These are phyloP conservation scores for Mionectes macconnelli DNA, from an alignment of 2,113 vertebrate species.

Conservation along the genomic window DNA sequence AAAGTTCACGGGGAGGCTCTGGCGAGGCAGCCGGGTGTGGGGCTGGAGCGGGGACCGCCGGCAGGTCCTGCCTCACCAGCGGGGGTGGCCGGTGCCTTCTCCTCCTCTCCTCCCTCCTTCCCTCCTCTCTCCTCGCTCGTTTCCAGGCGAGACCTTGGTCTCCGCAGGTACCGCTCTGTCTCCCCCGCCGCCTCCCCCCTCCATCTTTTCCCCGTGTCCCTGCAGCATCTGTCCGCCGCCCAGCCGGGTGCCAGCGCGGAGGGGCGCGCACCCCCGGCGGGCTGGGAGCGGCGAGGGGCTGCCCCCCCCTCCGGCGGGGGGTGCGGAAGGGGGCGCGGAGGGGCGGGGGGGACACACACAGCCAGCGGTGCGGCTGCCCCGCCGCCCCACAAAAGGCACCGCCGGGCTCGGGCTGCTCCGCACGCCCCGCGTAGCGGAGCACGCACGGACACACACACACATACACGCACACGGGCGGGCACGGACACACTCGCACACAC, in stretches of 20 bases:
- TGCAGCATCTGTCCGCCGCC: neutral
- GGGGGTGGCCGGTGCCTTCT: neutral
- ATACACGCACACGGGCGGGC: neutral
- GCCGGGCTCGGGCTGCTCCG: neutral
- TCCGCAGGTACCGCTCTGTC: conserved; percentile 7
- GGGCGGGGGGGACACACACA: neutral
- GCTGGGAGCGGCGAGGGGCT: neutral
- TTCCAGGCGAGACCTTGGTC: neutral
- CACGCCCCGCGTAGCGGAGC: neutral
- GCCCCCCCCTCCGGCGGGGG: neutral
- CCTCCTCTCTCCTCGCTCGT: neutral
- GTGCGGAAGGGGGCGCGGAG: neutral
- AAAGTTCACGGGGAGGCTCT: neutral
- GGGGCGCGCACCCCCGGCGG: neutral
- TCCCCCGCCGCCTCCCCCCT: neutral
- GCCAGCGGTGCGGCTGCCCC: neutral
- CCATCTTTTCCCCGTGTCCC: neutral
- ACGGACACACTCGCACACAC: neutral
- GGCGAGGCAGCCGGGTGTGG: neutral
- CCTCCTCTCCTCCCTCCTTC: neutral
- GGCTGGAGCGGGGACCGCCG: neutral
- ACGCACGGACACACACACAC: neutral
- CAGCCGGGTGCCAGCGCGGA: neutral
- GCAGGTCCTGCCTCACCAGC: neutral
- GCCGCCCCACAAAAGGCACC: neutral